A percentile compares a stretch with the other conserved stretches of the same genome.
These are phyloP conservation scores for Atrichornis clamosus DNA, from an alignment of 2,113 vertebrate genomes.

Conservation along the genomic window DNA sequence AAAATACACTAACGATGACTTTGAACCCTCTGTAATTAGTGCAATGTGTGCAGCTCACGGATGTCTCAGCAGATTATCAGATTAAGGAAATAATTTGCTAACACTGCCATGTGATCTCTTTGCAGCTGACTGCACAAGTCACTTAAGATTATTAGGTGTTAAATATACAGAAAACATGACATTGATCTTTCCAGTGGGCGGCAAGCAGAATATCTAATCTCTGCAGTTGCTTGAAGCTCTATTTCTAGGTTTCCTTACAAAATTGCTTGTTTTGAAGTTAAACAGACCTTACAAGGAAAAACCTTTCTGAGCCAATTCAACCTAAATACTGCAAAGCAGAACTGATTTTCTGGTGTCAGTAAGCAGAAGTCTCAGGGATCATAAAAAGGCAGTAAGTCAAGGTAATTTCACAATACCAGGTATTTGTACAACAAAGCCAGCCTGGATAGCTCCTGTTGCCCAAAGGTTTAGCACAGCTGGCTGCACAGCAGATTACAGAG, in stretches of 20 bases:
- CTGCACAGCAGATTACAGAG: background rate
- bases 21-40: slow-evolving; percentile 18
- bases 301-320: background rate
- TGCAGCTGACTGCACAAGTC: slow-evolving; percentile 53
- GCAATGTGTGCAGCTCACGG: background rate
- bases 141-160: slow-evolving; percentile 61
- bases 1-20: background rate
- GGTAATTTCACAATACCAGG: background rate
- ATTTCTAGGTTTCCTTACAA: slow-evolving; percentile 15
- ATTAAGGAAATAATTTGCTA: slow-evolving; percentile 58
- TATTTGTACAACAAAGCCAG: background rate
- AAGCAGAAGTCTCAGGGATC: background rate
- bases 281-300: slow-evolving; percentile 16
- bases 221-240: background rate
- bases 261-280: slow-evolving; percentile 32
- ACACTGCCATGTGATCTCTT: slow-evolving; percentile 53
- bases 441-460: background rate
- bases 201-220: slow-evolving; percentile 43
- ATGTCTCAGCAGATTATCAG: slow-evolving; percentile 49
- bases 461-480: background rate
- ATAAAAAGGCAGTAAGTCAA: background rate
- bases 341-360: background rate
- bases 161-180: slow-evolving; percentile 34
- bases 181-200: slow-evolving; percentile 20
- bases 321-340: background rate